Evolutionary conservation across 2,888 invertebrate species (phyloP), one percentile per base, ranked within the genome.

Genomic region (Pantelozetes paolii): DNA sequence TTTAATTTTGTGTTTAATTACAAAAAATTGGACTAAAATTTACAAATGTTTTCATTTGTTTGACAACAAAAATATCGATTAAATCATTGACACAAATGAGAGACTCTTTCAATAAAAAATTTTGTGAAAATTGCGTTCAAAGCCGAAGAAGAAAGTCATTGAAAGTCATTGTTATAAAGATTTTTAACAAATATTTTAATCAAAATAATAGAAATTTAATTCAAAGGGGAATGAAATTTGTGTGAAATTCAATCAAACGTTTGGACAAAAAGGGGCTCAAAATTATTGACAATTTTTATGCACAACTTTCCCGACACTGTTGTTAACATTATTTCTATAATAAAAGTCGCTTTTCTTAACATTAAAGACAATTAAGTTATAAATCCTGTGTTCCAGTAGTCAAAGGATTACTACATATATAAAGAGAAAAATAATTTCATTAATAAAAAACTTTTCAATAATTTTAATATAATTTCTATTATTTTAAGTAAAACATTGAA

Each of bases 321-420:
- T 67, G 3, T 30, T 62, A 40, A 23, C 18, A n/a, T n/a, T n/a
- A n/a, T n/a, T n/a, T n/a, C 32, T 67, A 3, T 40, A 42, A 67
- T 64, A 67, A 9, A 36, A 42, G 67, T 20, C 67, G 15, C n/a
- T n/a, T n/a, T n/a, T 40, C 40, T 67, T 20, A 11, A 40, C 23
- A 23, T 8, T 8, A 13, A n/a, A 26, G 13, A 36, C n/a, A 36
- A 1, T 23, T 42, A 62, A 32, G 32, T 64, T 67, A 67, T 42
- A 67, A 67, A n/a, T 67, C 67, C 42, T 36, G 36, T 42, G 40
- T 42, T 40, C 40, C 67, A 23, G 8, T 50, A n/a, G 20, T 36
- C 36, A 45, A 42, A 67, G 67, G 67, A 67, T 6, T 67, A 67
- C 67, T 67, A 67, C 32, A 67, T 2, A 64, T 40, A 9, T 13